These are phyloP conservation scores for Stigmatopora argus DNA, from an alignment of 2,113 vertebrate genomes.

Conservation along the genomic window DNA sequence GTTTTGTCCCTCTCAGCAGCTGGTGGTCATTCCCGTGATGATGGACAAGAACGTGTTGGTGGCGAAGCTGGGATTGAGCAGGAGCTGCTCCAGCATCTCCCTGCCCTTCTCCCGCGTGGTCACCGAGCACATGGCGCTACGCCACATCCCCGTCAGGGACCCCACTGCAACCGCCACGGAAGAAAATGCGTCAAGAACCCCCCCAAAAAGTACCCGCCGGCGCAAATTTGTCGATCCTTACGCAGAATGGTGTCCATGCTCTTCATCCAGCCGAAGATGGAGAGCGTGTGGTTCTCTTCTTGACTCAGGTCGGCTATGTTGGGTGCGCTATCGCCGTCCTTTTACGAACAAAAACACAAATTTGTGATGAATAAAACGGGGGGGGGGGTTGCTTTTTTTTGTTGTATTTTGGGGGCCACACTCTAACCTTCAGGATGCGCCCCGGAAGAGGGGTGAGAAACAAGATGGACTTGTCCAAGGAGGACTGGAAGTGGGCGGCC, in stretches of 20 bases:
- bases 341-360: background rate
- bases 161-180: constrained; percentile 32
- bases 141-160: constrained; percentile 40
- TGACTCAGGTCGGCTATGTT: constrained; percentile 52
- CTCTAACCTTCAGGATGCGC: constrained; percentile 43
- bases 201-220: background rate
- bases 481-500: constrained; percentile 50
- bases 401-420: no score
- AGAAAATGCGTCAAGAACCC: background rate
- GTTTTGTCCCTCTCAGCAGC: constrained; percentile 43
- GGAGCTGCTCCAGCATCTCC: constrained; percentile 49
- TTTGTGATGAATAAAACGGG: background rate
- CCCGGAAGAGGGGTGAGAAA: constrained; percentile 57
- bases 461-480: constrained; percentile 28
- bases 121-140: constrained; percentile 60
- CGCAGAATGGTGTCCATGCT: constrained; percentile 40
- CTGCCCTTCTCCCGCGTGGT: constrained; percentile 52
- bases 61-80: constrained; percentile 45
- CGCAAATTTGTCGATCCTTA: constrained; percentile 18
- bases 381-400: background rate
- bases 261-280: constrained; percentile 57
- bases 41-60: constrained; percentile 41
- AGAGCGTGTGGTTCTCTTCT: constrained; percentile 63
- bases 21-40: constrained; percentile 34
- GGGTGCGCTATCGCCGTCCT: constrained; percentile 38